These are phyloP conservation scores for Glomeris maerens DNA, from an alignment of 1,140 invertebrate genomes.

Conservation along the genomic window DNA sequence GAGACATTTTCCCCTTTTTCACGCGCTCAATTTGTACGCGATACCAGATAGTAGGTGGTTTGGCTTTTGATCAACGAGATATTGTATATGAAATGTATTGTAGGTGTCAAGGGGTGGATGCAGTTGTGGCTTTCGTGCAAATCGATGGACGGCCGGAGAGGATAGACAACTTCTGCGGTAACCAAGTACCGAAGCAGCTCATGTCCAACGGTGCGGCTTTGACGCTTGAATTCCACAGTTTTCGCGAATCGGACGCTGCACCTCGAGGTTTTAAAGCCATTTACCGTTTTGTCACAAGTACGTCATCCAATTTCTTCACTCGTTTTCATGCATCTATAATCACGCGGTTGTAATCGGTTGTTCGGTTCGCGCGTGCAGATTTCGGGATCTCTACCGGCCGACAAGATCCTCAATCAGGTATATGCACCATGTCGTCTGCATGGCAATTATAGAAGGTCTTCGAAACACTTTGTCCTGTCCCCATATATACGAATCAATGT, in stretches of 20 bases:
- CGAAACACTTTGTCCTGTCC: too few relatives aligned
- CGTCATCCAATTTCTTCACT: too few relatives aligned
- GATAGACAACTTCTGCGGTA: conserved; percentile 69
- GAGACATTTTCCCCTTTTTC: too few relatives aligned
- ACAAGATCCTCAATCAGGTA: conserved; percentile 34
- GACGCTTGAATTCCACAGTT: conserved; percentile 62
- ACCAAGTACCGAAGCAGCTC: conserved; percentile 55
- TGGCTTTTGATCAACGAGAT: conserved; percentile 15
- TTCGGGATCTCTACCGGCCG: conserved; percentile 59
- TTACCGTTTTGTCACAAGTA: conserved; percentile 78
- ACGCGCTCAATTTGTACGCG: too few relatives aligned
- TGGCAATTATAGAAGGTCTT: too few relatives aligned
- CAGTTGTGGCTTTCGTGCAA: conserved; percentile 57
- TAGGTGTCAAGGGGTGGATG: conserved; percentile 61
- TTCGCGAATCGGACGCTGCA: conserved; percentile 48
- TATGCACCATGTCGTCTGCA: too few relatives aligned
- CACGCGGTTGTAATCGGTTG: too few relatives aligned
- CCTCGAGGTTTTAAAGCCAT: conserved; percentile 68
- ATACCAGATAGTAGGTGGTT: too few relatives aligned
- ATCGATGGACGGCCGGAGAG: conserved; percentile 62
- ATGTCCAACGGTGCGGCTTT: conserved; percentile 78
- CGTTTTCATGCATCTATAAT: conserved; percentile 14
- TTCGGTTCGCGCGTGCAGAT: too few relatives aligned
- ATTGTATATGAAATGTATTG: too few relatives aligned
- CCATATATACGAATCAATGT: too few relatives aligned